Conservation (phyloP, 1,140 invertebrate species). For the Conus betulinus region DNA sequence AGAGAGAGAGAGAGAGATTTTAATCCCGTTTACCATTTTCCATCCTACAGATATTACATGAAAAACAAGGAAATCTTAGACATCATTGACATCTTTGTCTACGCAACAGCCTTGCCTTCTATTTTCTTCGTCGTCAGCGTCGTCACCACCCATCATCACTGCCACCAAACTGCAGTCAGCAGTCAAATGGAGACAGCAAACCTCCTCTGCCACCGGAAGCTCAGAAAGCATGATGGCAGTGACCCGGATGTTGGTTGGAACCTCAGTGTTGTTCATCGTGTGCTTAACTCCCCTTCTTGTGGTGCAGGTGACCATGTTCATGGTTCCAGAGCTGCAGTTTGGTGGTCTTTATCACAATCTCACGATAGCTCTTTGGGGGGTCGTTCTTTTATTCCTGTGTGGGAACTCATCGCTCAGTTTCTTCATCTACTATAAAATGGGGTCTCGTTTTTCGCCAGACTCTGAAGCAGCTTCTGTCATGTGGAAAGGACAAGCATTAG, state of each 20-base stretch:
- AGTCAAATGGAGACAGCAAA: background rate
- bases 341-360: background rate
- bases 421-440: slow-evolving; percentile 29
- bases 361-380: background rate
- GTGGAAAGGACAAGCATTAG: too few relatives aligned
- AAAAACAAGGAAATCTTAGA: slow-evolving; percentile 26
- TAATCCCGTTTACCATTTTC: background rate
- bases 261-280: slow-evolving; percentile 3
- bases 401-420: slow-evolving; percentile 23
- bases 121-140: slow-evolving; percentile 6
- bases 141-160: slow-evolving; percentile 23
- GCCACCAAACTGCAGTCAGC: slow-evolving; percentile 9
- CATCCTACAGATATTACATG: slow-evolving; percentile 8
- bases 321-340: background rate
- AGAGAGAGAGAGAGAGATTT: too few relatives aligned
- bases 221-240: background rate
- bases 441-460: slow-evolving; percentile 28
- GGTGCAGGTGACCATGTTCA: background rate
- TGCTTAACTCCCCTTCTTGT: background rate
- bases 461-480: background rate
- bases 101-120: background rate
- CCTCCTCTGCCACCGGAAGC: background rate
- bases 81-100: slow-evolving; percentile 28
- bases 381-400: background rate
- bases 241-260: slow-evolving; percentile 8